These are phyloP conservation scores for Lasioglossum morio DNA, from an alignment of 2,888 invertebrate species.

Conservation along the genomic window DNA sequence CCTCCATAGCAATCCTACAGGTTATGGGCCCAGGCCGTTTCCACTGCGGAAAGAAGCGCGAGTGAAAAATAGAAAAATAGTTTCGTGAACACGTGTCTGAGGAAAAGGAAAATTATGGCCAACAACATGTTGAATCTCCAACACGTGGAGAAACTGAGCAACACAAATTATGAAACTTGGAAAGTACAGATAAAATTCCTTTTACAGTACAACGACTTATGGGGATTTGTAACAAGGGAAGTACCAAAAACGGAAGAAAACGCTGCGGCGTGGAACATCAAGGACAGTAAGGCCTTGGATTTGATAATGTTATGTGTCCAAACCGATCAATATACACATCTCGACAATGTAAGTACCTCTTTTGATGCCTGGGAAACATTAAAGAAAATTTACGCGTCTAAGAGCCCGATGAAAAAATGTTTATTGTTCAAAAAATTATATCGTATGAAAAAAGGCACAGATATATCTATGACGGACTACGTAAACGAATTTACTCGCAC, in stretches of 20 bases:
- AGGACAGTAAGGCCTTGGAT: background rate
- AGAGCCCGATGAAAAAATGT: background rate
- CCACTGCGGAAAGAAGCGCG: too few relatives aligned
- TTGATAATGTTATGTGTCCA: background rate
- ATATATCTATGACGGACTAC: background rate
- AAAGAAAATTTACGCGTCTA: background rate
- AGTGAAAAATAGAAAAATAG: too few relatives aligned
- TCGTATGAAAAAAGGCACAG: background rate
- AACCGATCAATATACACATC: background rate
- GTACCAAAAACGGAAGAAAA: background rate
- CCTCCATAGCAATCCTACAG: too few relatives aligned
- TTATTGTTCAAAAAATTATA: background rate
- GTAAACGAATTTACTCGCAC: background rate
- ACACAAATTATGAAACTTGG: background rate
- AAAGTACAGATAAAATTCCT: background rate
- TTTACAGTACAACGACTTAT: background rate
- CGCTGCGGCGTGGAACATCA: background rate
- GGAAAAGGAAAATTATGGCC: too few relatives aligned
- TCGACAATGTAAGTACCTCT: background rate
- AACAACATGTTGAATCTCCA: background rate
- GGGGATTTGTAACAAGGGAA: background rate
- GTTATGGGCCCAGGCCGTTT: too few relatives aligned
- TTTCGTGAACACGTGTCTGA: too few relatives aligned
- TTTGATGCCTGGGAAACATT: background rate
- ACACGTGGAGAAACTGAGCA: background rate